Conservation (phyloP, 30 jellyfish, hydroid and myxozoan species). For the Hydractinia symbiolongicarpus region DNA sequence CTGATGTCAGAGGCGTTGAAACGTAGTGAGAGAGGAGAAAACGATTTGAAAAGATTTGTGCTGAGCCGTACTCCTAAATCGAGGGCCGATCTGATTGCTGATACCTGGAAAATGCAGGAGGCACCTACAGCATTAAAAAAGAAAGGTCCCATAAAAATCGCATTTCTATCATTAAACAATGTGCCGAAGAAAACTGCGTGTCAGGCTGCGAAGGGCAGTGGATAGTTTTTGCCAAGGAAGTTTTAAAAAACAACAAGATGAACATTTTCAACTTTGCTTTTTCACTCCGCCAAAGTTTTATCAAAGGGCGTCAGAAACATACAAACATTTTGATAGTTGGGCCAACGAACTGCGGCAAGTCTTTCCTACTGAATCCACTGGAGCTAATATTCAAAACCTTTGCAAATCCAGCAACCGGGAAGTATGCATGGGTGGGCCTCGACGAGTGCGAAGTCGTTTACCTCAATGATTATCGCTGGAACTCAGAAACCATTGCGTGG, state of each 20-base stretch:
- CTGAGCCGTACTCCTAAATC: background rate
- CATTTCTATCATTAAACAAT: too few species aligned
- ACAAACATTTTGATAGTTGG: conserved; percentile 26
- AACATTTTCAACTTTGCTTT: conserved; percentile 34
- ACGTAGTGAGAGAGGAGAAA: background rate
- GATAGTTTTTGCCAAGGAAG: conserved; percentile 38
- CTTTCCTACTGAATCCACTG: conserved; percentile 35
- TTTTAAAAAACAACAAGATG: conserved; percentile 30
- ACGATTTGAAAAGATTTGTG: too few species aligned
- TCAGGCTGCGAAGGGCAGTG: conserved; percentile 39
- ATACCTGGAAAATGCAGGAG: background rate
- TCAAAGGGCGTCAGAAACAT: conserved; percentile 35
- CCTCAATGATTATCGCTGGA: conserved; percentile 48
- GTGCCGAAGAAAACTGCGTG: conserved; percentile 32
- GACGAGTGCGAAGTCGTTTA: conserved; percentile 27
- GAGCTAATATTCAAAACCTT: too few species aligned
- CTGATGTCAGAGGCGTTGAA: background rate
- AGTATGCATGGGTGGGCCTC: conserved; percentile 45
- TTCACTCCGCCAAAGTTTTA: conserved; percentile 22
- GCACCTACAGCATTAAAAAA: background rate
- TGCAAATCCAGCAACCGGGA: conserved; percentile 37
- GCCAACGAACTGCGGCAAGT: conserved; percentile 28
- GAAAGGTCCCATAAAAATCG: background rate
- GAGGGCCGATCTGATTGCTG: background rate
- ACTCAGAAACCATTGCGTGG: conserved; percentile 39